A percentile compares a stretch with the other conserved stretches of the same genome.
These are phyloP conservation scores for Equus przewalskii DNA, from an alignment of 2,113 vertebrate genomes.

Conservation along the genomic window DNA sequence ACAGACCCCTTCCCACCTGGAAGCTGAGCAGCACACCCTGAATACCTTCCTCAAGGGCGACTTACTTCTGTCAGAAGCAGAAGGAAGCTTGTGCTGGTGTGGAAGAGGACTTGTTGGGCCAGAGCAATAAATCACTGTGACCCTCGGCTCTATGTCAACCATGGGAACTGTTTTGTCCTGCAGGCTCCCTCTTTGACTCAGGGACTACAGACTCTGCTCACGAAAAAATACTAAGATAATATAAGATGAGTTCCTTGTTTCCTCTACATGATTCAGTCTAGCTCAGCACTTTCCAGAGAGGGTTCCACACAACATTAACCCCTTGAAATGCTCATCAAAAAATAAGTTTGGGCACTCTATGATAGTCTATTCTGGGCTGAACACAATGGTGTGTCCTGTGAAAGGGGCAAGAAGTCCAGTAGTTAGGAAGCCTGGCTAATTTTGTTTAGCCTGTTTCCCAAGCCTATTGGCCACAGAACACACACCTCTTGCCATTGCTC, in stretches of 20 bases:
- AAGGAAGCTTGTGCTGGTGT: not conserved
- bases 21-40: not conserved
- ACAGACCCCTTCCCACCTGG: not conserved
- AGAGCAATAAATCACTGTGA: not conserved
- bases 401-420: not conserved
- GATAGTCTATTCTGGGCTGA: not conserved
- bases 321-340: not conserved
- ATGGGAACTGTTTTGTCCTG: not conserved
- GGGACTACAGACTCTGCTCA: not conserved
- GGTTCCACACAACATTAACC: not conserved
- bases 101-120: not conserved
- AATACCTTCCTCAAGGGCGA: not conserved
- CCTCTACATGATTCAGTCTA: not conserved
- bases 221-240: constrained; percentile 26
- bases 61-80: not conserved
- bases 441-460: not conserved
- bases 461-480: not conserved
- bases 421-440: not conserved
- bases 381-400: not conserved
- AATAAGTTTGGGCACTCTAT: not conserved
- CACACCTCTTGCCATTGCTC: not conserved
- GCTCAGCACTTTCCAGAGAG: not conserved
- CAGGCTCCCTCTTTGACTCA: not conserved
- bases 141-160: not conserved
- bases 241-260: not conserved